Conservation (phyloP, 2,113 vertebrate species). For the Tachuris rubrigastra region DNA sequence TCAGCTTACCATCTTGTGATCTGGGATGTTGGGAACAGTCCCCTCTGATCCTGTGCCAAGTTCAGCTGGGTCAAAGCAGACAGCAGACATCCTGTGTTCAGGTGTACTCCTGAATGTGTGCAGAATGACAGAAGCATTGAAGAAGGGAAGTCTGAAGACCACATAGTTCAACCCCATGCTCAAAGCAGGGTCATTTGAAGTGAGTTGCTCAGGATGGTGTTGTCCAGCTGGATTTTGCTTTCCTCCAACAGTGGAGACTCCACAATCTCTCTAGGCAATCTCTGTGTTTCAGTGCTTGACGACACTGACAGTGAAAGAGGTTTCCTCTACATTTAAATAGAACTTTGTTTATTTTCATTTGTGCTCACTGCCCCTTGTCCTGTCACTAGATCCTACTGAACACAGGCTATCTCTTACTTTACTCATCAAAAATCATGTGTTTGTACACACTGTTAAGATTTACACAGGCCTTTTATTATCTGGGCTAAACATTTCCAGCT, state of each 20-base stretch:
- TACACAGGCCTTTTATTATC: background rate
- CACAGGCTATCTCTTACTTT: background rate
- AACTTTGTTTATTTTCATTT: background rate
- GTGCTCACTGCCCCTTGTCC: background rate
- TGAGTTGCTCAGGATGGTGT: rapidly evolving
- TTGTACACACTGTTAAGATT: background rate
- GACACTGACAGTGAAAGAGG: background rate
- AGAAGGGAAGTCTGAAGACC: background rate
- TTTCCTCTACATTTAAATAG: background rate
- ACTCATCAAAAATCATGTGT: background rate
- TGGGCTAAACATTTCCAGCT: background rate
- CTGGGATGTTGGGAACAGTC: slow-evolving; percentile 2
- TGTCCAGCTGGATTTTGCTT: background rate
- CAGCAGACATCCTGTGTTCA: background rate
- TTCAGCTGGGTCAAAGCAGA: slow-evolving; percentile 23
- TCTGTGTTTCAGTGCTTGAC: background rate
- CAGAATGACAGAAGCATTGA: background rate
- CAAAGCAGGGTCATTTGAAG: background rate
- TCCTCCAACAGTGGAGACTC: background rate
- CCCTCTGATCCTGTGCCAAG: background rate
- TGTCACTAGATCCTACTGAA: background rate
- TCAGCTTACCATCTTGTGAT: slow-evolving; percentile 21
- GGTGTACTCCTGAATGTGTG: background rate
- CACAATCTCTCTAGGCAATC: background rate
- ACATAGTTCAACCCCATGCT: background rate